A percentile compares a stretch with the other conserved stretches of the same genome.
phyloP scores from a whole-genome alignment of 1,140 invertebrate species.

The Penaeus vannamei region DNA sequence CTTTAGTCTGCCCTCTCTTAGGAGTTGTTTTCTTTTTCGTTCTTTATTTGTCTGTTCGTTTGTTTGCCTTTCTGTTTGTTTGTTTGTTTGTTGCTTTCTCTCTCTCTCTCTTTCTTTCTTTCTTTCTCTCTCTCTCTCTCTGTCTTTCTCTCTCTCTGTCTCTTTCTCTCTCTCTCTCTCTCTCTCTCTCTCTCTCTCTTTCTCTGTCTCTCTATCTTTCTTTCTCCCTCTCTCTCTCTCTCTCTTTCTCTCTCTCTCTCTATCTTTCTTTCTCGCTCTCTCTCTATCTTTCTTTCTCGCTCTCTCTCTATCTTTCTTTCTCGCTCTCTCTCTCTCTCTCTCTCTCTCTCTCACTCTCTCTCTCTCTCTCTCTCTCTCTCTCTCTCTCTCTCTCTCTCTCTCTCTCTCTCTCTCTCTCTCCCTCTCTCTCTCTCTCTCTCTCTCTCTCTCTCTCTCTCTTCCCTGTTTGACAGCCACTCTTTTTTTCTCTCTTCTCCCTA shows the following conservation, averaged over 20 bases:
- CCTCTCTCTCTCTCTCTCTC: conserved; percentile 34
- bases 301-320: conserved; percentile 27
- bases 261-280: not conserved
- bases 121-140: conserved; percentile 3
- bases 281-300: conserved; percentile 21
- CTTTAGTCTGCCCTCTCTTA: not conserved
- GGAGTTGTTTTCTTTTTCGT: not conserved
- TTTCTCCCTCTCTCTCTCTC: not conserved
- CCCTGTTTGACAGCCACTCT: not conserved
- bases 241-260: not conserved
- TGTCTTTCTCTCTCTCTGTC: not conserved
- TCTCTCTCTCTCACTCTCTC: conserved; percentile 26
- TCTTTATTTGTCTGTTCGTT: not conserved
- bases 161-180: not conserved
- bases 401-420: conserved; percentile 29
- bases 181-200: not conserved
- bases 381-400: conserved; percentile 33
- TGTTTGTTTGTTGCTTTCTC: not conserved
- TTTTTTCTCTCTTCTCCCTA: not conserved
- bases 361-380: conserved; percentile 31
- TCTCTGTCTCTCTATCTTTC: too few species aligned
- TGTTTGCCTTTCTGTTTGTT: too few species aligned
- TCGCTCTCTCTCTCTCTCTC: conserved; percentile 31
- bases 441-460: conserved; percentile 17
- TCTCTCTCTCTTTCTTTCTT: not conserved